These are phyloP conservation scores for Darevskia mixta DNA, from an alignment of 2,797 vertebrate species.

Conservation along the genomic window DNA sequence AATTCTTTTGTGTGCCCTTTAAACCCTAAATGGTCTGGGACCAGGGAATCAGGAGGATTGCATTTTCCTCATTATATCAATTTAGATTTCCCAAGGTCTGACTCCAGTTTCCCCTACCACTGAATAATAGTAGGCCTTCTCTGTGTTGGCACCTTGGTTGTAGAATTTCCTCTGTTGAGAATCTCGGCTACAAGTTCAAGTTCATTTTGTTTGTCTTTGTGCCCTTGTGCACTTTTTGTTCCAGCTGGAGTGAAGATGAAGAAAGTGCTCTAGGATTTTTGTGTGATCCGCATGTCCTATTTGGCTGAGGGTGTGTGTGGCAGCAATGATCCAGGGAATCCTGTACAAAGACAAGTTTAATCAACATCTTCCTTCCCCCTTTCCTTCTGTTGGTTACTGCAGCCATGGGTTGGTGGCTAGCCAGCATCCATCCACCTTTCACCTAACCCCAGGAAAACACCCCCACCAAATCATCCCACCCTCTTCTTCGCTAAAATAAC, in stretches of 20 bases:
- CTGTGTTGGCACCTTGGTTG: not conserved
- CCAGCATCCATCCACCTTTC: not conserved
- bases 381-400: not conserved
- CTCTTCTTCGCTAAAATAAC: not conserved
- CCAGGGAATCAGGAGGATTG: not conserved
- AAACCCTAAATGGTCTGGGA: not conserved
- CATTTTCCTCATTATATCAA: too few relatives aligned
- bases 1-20: not conserved
- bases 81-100: not conserved
- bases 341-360: not conserved
- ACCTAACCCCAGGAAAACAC: not conserved
- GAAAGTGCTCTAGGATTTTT: not conserved
- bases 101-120: not conserved
- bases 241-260: not conserved
- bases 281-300: not conserved
- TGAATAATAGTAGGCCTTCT: not conserved
- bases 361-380: not conserved
- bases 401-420: not conserved
- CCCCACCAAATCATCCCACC: not conserved
- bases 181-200: not conserved
- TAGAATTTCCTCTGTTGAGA: not conserved
- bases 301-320: too few relatives aligned
- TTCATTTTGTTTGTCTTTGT: not conserved
- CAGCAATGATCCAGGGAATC: not conserved
- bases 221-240: not conserved